Evolutionary conservation across 2,113 vertebrate species (phyloP), one percentile per base, ranked within the genome.

Genomic region (Lophotis ruficrista): DNA sequence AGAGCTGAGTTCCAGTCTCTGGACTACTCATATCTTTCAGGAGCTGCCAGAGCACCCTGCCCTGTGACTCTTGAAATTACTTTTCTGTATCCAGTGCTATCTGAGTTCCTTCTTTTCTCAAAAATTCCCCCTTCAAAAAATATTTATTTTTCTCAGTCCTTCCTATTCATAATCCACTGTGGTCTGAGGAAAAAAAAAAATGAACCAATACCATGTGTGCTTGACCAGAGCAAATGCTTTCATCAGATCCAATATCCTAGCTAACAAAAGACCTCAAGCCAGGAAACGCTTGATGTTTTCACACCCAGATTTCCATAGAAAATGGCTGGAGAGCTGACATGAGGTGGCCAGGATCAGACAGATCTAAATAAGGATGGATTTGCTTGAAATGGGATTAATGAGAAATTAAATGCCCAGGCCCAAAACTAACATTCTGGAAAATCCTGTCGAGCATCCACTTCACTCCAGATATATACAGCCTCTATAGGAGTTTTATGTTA

Each of bases 111-210:
- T 51, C n/a, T 90, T 35, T 83, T 64, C 56, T 78, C 72, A 33
- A 65, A 30, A 95, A 93, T 90, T 90, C 41, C 33, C 93, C 38
- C 33, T 69, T 61, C 60, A 73, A 94, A 93, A 93, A 87, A 60
- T 19, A 66, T 0, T 1, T 10, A 8, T 77, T 96, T 92, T 84
- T 71, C 48, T 89, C 51, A 87, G 24, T n/a, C 28, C 57, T 89
- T 94, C 69, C 65, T 82, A 64, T 50, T 84, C 1, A 2, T 68
- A 93, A 78, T 14, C 4, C 14, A 37, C 8, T 12, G 18, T 13
- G 11, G 15, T 56, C 45, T 65, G 14, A 14, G 47, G 20, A 17
- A 16, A 78, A 87, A 48, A 48, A 18, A 82, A 88, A 83, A 58
- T 13, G 15, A 93, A 89, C 31, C 8, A 69, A 7, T 24, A 79